Evolutionary conservation across 2,888 invertebrate genomes (phyloP).

Genomic region (Lochmaea crataegi): DNA sequence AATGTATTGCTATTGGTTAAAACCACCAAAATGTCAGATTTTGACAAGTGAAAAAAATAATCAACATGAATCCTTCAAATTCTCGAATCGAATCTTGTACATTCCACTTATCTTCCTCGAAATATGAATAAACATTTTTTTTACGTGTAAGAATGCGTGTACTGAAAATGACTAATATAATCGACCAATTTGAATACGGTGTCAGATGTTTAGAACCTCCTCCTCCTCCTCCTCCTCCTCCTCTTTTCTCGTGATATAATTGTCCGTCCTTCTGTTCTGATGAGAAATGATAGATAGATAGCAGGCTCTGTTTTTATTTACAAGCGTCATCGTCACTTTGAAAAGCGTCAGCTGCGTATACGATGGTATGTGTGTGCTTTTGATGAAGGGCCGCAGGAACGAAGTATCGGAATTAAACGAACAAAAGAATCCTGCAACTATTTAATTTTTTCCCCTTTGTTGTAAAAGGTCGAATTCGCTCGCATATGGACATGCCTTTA

Average conservation of each 20-base stretch:
- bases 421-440: constrained; percentile 8
- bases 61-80: too few species aligned
- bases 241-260: constrained; percentile 21
- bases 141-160: constrained; percentile 35
- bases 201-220: constrained; percentile 53
- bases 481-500: neutral
- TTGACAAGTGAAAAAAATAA: too few species aligned
- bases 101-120: neutral
- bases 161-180: constrained; percentile 59
- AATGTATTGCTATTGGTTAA: too few species aligned
- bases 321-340: constrained; percentile 13
- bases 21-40: too few species aligned
- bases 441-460: neutral
- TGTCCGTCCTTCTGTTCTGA: constrained; percentile 21
- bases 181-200: constrained; percentile 60
- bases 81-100: too few species aligned
- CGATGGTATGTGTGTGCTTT: constrained; percentile 9
- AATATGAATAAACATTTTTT: neutral
- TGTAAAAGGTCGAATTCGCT: neutral
- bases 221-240: neutral
- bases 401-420: constrained; percentile 9
- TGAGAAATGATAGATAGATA: constrained; percentile 31
- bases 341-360: constrained; percentile 24
- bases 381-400: constrained; percentile 12
- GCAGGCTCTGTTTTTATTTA: constrained; percentile 18